These are phyloP conservation scores for Anoplophora glabripennis DNA, from an alignment of 1,140 invertebrate species.

Conservation along the genomic window DNA sequence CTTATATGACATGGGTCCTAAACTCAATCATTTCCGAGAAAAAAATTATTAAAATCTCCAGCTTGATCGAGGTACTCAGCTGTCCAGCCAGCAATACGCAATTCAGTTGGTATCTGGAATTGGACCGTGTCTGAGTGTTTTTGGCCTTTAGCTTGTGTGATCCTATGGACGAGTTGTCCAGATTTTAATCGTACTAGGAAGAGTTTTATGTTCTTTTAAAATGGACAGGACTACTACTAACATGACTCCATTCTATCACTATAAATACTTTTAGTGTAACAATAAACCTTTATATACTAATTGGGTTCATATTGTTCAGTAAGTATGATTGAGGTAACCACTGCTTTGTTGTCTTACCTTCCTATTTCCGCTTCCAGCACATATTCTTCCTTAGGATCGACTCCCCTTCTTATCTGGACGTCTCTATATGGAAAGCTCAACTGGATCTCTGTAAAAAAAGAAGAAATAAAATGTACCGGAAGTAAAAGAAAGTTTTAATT, in stretches of 20 bases:
- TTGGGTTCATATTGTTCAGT: neutral
- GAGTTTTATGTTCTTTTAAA: neutral
- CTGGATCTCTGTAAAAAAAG: slow-evolving; percentile 70
- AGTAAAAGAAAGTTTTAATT: too few species aligned
- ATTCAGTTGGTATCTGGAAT: too few species aligned
- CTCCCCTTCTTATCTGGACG: slow-evolving; percentile 71
- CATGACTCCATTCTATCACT: neutral
- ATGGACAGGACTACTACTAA: neutral
- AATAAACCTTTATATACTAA: neutral
- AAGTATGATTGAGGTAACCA: neutral
- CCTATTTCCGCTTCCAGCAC: slow-evolving; percentile 79
- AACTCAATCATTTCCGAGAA: too few species aligned
- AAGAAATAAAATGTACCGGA: neutral
- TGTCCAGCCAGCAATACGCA: too few species aligned
- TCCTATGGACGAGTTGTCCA: too few species aligned
- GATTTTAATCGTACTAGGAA: too few species aligned
- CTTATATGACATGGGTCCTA: too few species aligned
- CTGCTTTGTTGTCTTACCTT: slow-evolving; percentile 55
- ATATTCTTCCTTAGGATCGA: slow-evolving; percentile 76
- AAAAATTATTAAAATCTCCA: too few species aligned
- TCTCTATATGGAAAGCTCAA: slow-evolving; percentile 80
- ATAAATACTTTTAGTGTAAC: neutral
- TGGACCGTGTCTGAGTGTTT: too few species aligned
- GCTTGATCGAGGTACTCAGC: too few species aligned
- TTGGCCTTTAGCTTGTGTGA: too few species aligned